These are phyloP conservation scores for Amorpha juglandis DNA, from an alignment of 2,888 invertebrate species.

Conservation along the genomic window DNA sequence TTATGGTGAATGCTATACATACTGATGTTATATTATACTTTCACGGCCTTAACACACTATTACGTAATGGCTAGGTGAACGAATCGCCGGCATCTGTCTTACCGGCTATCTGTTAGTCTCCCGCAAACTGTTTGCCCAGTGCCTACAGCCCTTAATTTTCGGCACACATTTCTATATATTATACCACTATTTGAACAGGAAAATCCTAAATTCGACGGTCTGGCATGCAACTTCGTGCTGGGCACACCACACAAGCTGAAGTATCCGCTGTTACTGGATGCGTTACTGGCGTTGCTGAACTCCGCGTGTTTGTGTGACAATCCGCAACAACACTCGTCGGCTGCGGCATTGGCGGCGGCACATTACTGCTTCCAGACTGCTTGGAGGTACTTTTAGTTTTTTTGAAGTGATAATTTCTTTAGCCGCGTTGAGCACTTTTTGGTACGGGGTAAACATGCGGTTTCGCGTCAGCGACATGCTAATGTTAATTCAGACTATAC, in stretches of 20 bases:
- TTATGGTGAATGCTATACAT: no score
- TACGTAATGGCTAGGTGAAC: no score
- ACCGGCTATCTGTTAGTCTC: no score
- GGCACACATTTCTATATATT: neutral
- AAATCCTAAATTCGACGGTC: conserved; percentile 95
- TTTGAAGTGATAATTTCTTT: no score
- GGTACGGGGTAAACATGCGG: no score
- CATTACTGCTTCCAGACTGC: conserved; percentile 95
- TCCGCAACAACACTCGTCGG: conserved; percentile 76
- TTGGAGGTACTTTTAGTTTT: conserved; percentile 85
- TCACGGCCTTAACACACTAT: no score
- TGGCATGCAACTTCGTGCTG: conserved; percentile 96
- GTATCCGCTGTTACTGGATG: conserved; percentile 93
- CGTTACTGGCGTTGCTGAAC: conserved; percentile 92
- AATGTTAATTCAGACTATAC: no score
- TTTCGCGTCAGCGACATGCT: no score
- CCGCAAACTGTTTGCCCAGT: no score
- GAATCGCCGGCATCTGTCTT: no score
- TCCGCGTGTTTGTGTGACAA: conserved; percentile 89
- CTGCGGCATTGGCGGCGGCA: conserved; percentile 89
- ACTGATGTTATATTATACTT: no score
- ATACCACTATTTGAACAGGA: conserved; percentile 78
- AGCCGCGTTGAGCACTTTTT: no score
- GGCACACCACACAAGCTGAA: conserved; percentile 96
- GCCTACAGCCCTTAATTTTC: neutral